A percentile compares a stretch with the other conserved stretches of the same genome.
phyloP scores from a whole-genome alignment of 2,888 invertebrate species.

The Sinopyrophorus schimmeli region DNA sequence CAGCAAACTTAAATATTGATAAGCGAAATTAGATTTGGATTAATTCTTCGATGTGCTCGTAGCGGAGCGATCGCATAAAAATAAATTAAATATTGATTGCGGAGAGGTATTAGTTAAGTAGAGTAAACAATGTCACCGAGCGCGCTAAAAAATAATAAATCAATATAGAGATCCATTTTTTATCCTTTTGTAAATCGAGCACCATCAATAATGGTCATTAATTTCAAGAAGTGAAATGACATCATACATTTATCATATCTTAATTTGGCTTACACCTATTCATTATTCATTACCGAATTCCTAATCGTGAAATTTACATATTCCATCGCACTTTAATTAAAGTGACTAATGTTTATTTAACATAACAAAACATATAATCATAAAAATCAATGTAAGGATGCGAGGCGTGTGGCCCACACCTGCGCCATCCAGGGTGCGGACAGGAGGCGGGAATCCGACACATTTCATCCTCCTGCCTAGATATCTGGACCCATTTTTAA shows the following conservation, averaged over 20 bases:
- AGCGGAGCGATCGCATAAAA: constrained; percentile 2
- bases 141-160: constrained; percentile 32
- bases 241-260: constrained; percentile 48
- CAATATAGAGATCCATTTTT: constrained; percentile 31
- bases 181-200: constrained; percentile 31
- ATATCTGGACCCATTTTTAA: constrained; percentile 25
- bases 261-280: constrained; percentile 49
- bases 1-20: too few relatives aligned
- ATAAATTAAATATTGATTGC: constrained; percentile 8
- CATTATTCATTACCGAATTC: constrained; percentile 45
- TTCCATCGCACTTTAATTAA: constrained; percentile 52
- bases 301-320: constrained; percentile 48
- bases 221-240: constrained; percentile 40
- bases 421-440: constrained; percentile 42
- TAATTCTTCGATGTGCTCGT: too few relatives aligned
- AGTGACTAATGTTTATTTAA: constrained; percentile 55
- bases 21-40: too few relatives aligned
- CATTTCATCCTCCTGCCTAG: constrained; percentile 27
- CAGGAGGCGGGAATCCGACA: constrained; percentile 40
- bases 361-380: constrained; percentile 55
- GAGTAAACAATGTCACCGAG: constrained; percentile 29
- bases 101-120: constrained; percentile 23
- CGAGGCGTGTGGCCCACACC: constrained; percentile 51
- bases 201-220: constrained; percentile 41
- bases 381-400: constrained; percentile 49